Percentiles rank a stretch among this genome's conserved stretches.
Evolutionary conservation across 2,113 vertebrate species (phyloP).

Genomic region (Emydocephalus ijimae): DNA sequence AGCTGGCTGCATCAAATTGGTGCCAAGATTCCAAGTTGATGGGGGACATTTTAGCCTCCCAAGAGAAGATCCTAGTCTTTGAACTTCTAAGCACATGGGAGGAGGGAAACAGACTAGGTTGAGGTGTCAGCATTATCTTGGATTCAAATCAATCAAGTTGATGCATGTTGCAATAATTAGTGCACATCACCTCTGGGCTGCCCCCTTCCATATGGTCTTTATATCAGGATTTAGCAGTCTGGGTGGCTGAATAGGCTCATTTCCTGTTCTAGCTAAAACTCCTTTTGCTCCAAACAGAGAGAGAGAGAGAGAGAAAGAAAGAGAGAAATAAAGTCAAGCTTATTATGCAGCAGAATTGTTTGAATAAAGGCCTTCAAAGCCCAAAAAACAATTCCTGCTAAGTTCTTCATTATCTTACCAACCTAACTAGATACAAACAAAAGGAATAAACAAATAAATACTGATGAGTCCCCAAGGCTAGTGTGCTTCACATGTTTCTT

Average conservation of each 20-base stretch:
- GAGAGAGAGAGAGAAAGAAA: not conserved
- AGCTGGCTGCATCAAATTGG: slow-evolving; percentile 39
- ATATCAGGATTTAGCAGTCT: slow-evolving; percentile 62
- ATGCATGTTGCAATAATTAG: slow-evolving; percentile 60
- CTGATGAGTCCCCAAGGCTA: not conserved
- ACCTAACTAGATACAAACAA: not conserved
- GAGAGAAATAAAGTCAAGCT: slow-evolving; percentile 44
- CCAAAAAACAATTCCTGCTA: not conserved
- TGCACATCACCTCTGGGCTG: slow-evolving; percentile 60
- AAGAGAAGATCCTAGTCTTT: slow-evolving; percentile 57
- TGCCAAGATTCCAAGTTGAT: slow-evolving; percentile 47
- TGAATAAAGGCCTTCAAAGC: slow-evolving; percentile 32
- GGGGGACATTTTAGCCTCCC: slow-evolving; percentile 50
- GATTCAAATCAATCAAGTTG: slow-evolving; percentile 68
- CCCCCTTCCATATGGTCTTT: slow-evolving; percentile 64
- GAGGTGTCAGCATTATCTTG: slow-evolving; percentile 63
- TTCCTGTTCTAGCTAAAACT: slow-evolving; percentile 62
- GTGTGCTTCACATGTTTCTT: not conserved
- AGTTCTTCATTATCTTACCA: slow-evolving; percentile 17
- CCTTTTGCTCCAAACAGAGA: slow-evolving; percentile 52
- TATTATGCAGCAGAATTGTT: slow-evolving; percentile 43
- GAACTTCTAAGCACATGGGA: slow-evolving; percentile 62
- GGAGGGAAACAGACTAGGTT: slow-evolving; percentile 4
- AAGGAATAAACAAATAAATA: not conserved
- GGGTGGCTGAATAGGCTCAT: slow-evolving; percentile 64